Evolutionary conservation across 2,797 vertebrate genomes (phyloP), one percentile per base, ranked within the genome.

Genomic region (Coracias cyanogaster): DNA sequence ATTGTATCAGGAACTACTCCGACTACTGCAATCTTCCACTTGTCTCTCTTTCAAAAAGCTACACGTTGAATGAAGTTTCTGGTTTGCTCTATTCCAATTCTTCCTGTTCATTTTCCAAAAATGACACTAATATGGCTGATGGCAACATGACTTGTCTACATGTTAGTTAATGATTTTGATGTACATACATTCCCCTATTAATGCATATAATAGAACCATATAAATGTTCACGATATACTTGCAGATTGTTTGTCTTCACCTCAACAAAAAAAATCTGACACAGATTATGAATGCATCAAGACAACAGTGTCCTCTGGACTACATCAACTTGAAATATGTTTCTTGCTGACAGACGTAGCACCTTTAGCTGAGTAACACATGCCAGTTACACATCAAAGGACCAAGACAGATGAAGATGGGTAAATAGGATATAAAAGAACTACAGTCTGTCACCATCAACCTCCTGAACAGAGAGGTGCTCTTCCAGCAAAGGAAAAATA

Each of bases 1-100:
- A 98, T 98, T 98, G 95, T 97, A 97, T 94, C 93, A 74, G 89
- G 83, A 97, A 91, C 73, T 94, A 90, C 78, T 96, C 70, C 52
- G 79, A 98, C 93, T 96, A 94, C 88, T 97, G 95, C 97, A 97
- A 98, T 97, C 96, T 93, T 96, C 88, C 60, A 95, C 86, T 77
- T 95, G 88, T 95, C 71, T 96, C 72, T 96, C 65, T 95, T 96
- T 66, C 31, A 64, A 26, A 72, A 92, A 89, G 54, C 57, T 86
- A 80, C 22, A 89, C 33, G 77, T 95, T 54, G 92, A 64, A 94
- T 3, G 5, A 96, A 91, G 45, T 82, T 96, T 81, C 74, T 92
- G 46, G 61, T 96, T 93, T 86, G 35, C 61, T 94, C 67, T 86
- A 86, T 60, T 94, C 43, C 57, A 67, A 86, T 74, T 93, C 71